Conservation (phyloP, 2,113 vertebrate genomes). For the Pampusana beccarii region DNA sequence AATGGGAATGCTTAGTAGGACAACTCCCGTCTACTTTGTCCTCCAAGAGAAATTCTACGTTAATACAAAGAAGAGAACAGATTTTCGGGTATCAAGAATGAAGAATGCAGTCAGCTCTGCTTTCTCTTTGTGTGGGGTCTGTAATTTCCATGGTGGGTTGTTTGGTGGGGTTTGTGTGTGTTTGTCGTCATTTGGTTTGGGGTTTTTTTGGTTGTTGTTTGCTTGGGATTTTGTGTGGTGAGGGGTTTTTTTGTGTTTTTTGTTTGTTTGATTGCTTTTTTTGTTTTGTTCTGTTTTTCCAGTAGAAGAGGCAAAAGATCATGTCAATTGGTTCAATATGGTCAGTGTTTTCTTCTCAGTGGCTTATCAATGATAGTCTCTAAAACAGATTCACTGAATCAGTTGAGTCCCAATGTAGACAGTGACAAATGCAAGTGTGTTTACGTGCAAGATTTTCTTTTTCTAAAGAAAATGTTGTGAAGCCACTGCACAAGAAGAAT, state of each 20-base stretch:
- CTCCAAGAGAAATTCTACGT: background rate
- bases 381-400: slow-evolving; percentile 12
- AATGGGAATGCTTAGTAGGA: background rate
- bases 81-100: background rate
- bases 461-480: background rate
- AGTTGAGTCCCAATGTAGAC: rapidly evolving
- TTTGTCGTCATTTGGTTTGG: background rate
- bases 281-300: too few species aligned
- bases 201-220: background rate
- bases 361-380: background rate
- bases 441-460: background rate
- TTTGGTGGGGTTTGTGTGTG: background rate
- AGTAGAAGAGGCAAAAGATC: background rate
- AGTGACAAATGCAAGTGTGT: slow-evolving; percentile 15
- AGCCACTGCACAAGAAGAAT: background rate
- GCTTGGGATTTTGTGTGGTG: background rate
- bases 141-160: background rate
- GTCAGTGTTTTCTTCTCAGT: background rate
- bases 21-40: background rate
- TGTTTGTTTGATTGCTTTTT: background rate
- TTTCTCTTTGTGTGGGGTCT: background rate
- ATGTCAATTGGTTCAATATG: background rate
- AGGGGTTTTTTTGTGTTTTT: too few species aligned
- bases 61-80: background rate
- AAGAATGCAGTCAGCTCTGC: background rate